Base-by-base conservation (phyloP, 2,797 vertebrate genomes). In the Alosa sapidissima region DNA sequence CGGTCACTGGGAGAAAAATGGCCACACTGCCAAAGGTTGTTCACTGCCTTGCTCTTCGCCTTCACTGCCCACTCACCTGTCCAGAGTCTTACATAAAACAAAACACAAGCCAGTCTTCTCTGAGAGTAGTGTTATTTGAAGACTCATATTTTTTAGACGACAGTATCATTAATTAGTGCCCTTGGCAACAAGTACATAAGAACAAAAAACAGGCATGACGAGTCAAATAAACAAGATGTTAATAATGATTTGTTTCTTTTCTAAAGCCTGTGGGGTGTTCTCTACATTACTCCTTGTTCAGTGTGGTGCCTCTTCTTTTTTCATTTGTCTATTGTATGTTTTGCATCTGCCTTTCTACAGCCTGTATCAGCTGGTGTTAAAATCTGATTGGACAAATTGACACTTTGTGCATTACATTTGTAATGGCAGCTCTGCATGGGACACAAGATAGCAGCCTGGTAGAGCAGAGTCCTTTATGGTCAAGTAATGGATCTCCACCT, bases 1-100 rank as follows among this genome's bases (percentile, higher is more conserved):
- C 19, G 72, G 41, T 47, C 7, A 10, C 72, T 78, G 72, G 41
- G 72, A 78, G 14, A 78, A 47, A 41, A 21, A 78, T 78, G 16
- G 41, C 41, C 41, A 36, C 19, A 78, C 72, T 78, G 72, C 72
- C 72, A 78, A 75, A 75, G 41, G 47, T 36, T 78, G 72, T 78
- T 78, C 72, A 78, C 72, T 78, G 72, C 72, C 72, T 78, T 47
- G 41, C 41, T 78, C 36, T 21, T 78, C 41, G 41, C 72, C 41
- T 78, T 78, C 72, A 78, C 72, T 78, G 72, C 72, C 72, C 72
- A 45, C 21, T 47, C 72, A 78, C 72, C 72, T 47, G 72, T 78
- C 36, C 36, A 13, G 36, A 75, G 36, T 45, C 36, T 72, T 72
- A 36, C 68, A 41, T 72, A 3, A 45, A 41, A 78, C 4, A 78